Evolutionary conservation across 2,888 invertebrate genomes (phyloP).

Genomic region (Rhimphoctona megacephalus): DNA sequence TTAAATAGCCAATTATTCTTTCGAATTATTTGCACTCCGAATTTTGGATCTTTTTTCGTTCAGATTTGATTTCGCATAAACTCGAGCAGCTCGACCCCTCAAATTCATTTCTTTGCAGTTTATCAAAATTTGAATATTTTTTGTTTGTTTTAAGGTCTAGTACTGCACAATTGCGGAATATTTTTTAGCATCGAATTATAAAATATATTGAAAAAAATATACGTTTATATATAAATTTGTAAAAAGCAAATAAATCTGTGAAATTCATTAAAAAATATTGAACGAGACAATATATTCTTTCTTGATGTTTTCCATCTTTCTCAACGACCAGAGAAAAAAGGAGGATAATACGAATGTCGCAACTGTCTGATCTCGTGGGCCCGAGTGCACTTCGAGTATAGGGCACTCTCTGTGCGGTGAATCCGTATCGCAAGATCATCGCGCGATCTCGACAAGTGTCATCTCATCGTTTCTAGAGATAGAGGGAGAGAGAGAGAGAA

Average conservation of each 20-base stretch:
- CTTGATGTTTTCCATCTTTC: not conserved
- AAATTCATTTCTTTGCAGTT: not conserved
- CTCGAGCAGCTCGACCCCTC: no score
- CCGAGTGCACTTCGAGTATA: slow-evolving; percentile 42
- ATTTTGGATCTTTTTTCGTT: not conserved
- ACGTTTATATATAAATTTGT: not conserved
- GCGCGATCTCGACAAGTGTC: slow-evolving; percentile 69
- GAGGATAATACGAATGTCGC: slow-evolving; percentile 66
- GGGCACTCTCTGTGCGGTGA: slow-evolving; percentile 48
- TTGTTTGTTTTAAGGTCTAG: not conserved
- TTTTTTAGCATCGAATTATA: not conserved
- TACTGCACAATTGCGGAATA: not conserved
- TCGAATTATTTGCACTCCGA: not conserved
- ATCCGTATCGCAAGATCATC: slow-evolving; percentile 68
- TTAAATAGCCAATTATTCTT: not conserved
- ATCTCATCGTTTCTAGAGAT: slow-evolving; percentile 57
- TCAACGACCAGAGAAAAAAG: slow-evolving; percentile 5
- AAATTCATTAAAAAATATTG: not conserved
- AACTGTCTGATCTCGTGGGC: slow-evolving; percentile 58
- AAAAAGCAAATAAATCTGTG: not conserved
- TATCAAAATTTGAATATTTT: not conserved
- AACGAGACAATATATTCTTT: not conserved
- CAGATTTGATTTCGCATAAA: not conserved
- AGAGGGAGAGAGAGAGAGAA: not conserved
- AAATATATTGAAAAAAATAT: no score